Percentiles rank a stretch among this genome's conserved stretches.
Conservation (phyloP, 2,888 invertebrate species). For the Drosophila vallismaia region DNA sequence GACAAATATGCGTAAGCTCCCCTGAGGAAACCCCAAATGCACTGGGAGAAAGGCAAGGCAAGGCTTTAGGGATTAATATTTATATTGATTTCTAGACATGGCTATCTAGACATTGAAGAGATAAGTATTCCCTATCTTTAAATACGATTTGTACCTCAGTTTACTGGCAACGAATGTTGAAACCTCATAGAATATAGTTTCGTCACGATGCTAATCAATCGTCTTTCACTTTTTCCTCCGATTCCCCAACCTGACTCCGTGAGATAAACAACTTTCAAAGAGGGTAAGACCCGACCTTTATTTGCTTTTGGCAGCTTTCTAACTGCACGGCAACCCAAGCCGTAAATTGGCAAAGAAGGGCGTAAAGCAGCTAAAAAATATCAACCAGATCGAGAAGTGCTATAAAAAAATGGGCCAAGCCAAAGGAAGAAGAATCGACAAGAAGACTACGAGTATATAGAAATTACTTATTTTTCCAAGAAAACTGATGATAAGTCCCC, state of each 20-base stretch:
- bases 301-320: slow-evolving; percentile 75
- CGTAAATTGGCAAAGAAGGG: slow-evolving; percentile 64
- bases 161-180: not conserved
- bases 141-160: not conserved
- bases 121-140: not conserved
- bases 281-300: slow-evolving; percentile 60
- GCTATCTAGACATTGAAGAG: not conserved
- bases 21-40: not conserved
- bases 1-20: slow-evolving; percentile 8
- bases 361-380: slow-evolving; percentile 30
- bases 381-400: slow-evolving; percentile 43
- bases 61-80: too few species aligned
- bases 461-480: slow-evolving; percentile 40
- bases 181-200: slow-evolving; percentile 13
- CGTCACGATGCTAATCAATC: slow-evolving; percentile 32
- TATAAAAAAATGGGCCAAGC: slow-evolving; percentile 26
- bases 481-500: slow-evolving; percentile 17
- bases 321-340: slow-evolving; percentile 46
- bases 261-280: slow-evolving; percentile 45
- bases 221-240: slow-evolving; percentile 39
- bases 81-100: not conserved
- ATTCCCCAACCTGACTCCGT: not conserved
- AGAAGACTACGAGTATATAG: slow-evolving; percentile 14
- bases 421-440: slow-evolving; percentile 1
- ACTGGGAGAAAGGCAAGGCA: not conserved